phyloP scores from a whole-genome alignment of 2,888 invertebrate species.

The Drosophila aldrichi region DNA sequence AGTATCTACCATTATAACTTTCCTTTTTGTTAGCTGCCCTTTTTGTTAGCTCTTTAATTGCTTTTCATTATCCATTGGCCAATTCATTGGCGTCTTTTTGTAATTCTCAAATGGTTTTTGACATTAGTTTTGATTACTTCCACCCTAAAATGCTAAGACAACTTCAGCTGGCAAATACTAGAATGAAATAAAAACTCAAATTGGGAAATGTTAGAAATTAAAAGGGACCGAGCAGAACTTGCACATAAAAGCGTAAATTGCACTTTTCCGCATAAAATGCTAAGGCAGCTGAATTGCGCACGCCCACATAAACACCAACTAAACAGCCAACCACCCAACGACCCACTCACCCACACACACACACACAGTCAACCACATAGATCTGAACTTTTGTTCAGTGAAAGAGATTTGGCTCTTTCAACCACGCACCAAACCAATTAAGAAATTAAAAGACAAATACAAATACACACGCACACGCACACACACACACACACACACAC shows the following conservation, averaged over 20 bases:
- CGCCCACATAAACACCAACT: constrained; percentile 18
- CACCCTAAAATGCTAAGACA: neutral
- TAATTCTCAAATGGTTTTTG: constrained; percentile 27
- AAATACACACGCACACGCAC: constrained; percentile 25
- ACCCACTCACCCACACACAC: constrained; percentile 1
- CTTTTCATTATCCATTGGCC: constrained; percentile 17
- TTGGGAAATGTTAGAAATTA: constrained; percentile 25
- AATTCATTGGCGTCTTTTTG: constrained; percentile 7
- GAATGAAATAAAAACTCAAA: constrained; percentile 20
- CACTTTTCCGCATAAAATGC: constrained; percentile 60
- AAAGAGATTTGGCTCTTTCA: constrained; percentile 39
- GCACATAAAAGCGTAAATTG: constrained; percentile 52
- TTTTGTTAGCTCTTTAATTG: constrained; percentile 5
- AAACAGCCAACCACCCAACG: neutral
- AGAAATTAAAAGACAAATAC: constrained; percentile 82
- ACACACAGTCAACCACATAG: constrained; percentile 14
- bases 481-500: constrained; percentile 1
- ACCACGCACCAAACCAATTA: constrained; percentile 77
- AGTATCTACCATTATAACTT: neutral
- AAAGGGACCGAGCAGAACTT: constrained; percentile 28
- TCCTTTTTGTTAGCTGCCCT: neutral
- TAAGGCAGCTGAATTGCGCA: constrained; percentile 38
- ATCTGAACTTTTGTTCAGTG: constrained; percentile 32
- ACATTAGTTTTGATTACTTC: constrained; percentile 32
- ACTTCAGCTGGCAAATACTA: constrained; percentile 7